Evolutionary conservation across 2,113 vertebrate species (phyloP), one percentile per base, ranked within the genome.

Genomic region (Todiramphus chloris): DNA sequence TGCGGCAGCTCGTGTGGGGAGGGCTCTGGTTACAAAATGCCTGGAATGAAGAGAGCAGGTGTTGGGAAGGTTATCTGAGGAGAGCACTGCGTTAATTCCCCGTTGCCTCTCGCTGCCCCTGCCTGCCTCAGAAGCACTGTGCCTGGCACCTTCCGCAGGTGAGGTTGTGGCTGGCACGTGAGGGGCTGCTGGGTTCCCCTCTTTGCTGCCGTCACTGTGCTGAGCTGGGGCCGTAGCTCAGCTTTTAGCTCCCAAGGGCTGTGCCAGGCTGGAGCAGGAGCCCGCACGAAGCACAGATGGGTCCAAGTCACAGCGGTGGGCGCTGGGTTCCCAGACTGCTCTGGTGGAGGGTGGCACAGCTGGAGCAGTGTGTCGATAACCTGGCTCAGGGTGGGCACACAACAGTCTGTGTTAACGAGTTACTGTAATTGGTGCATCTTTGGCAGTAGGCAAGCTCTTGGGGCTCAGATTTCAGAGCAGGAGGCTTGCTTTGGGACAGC

Each of bases 11-110:
- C 10, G 7, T 84, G 89, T 86, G 23, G 77, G 53, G 91, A 78
- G 96, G 92, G 83, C 15, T 96, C 95, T 89, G 17, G 77, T 96
- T 95, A 96, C 95, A 79, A 84, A 93, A 72, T 37, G 89, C 83
- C 78, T 37, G 76, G 82, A 94, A 94, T 35, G 83, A 86, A 96
- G 76, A 11, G 1, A 91, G 95, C 94, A 94, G 92, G 84, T 94
- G 95, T 90, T 25, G 83, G 69, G 74, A 24, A 84, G 96, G 95
- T 93, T 87, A 96, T 58, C 83, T 74, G 92, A 96, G 96, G 92
- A 79, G 77, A 97, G 62, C 2, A 0, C 64, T 10, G 76, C 0
- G 2, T 17, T 60, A 5, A 18, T 24, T 77, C 59, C 67, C 64
- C 6, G 4, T 15, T 0, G 0, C 8, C 41, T 23, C 64, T 30